phyloP scores from a whole-genome alignment of 1,140 invertebrate genomes.

The Listronotus oregonensis region DNA sequence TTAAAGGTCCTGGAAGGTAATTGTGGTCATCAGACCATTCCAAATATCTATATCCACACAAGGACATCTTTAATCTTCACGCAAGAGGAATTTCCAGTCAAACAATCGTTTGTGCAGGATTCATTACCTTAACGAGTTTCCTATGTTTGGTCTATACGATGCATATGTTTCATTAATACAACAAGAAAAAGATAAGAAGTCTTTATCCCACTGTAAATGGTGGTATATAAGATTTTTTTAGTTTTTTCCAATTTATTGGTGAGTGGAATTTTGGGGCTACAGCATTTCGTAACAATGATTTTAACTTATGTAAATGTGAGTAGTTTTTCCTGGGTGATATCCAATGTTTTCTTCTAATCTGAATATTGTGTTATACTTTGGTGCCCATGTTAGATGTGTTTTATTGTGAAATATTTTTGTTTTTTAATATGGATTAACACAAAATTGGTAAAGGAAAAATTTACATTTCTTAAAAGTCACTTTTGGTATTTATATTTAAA shows the following conservation, averaged over 20 bases:
- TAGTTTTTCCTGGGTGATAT: conserved; percentile 1
- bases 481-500: no score
- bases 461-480: no score
- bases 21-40: conserved; percentile 43
- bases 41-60: conserved; percentile 35
- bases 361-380: no score
- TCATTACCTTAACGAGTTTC: conserved; percentile 31
- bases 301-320: conserved; percentile 31
- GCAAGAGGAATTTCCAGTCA: conserved; percentile 40
- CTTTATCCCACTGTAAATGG: conserved; percentile 40
- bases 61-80: conserved; percentile 48
- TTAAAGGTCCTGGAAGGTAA: conserved; percentile 35
- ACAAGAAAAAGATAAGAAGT: conserved; percentile 34
- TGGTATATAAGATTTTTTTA: conserved; percentile 43
- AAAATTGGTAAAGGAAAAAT: no score
- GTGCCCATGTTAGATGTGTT: no score
- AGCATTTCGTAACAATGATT: conserved; percentile 6
- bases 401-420: no score
- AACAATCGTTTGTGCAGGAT: conserved; percentile 35
- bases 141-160: conserved; percentile 31
- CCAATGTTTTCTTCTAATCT: background rate
- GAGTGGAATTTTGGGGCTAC: conserved; percentile 10
- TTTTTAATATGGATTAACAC: no score
- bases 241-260: conserved; percentile 35
- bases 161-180: conserved; percentile 42